Evolutionary conservation across 2,113 vertebrate species (phyloP), one percentile per base, ranked within the genome.

Genomic region (Eupsittula cactorum): DNA sequence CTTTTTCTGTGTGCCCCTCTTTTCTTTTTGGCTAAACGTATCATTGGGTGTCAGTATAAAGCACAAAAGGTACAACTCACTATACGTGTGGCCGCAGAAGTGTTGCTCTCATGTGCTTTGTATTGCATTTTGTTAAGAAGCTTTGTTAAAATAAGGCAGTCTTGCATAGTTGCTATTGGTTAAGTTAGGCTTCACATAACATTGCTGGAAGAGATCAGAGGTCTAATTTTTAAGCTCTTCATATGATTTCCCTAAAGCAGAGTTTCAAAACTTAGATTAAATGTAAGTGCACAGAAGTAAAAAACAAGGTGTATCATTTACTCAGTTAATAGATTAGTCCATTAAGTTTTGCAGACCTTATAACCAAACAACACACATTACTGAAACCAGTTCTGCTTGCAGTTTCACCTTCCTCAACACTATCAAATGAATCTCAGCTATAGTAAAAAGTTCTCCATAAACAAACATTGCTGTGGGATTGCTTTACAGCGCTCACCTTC

Each of bases 401-500:
- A 79, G 47, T 78, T 93, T 57, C 4, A 35, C 86, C 71, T 80
- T 10, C 1, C 86, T 89, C 86, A 13, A 0, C 0, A 1, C 55
- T 49, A 16, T 35, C 64, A 78, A 50, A 67, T 12, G 29, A 55
- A 75, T 46, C 68, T 42, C 47, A 83, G 53, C 44, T 6, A 18
- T 0, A 76, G 47, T 8, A 60, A 42, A 73, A 86, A 23, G 9
- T 25, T 53, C 69, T 67, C 73, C 25, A 4, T 4, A 21, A 65
- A 29, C 53, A 77, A 37, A 44, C 57, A 3, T 11, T 67, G 35
- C 42, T 0, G 5, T 21, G 6, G 47, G 24, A 44, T 4, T 23
- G 52, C 71, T 57, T 53, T 44, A 28, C 21, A 13, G 8, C 4
- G 39, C 95, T 97, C 95, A 98, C 98, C 98, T 98, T 97, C n/a